Conservation (phyloP, 2,888 invertebrate species). For the Polymixis flavicincta region DNA sequence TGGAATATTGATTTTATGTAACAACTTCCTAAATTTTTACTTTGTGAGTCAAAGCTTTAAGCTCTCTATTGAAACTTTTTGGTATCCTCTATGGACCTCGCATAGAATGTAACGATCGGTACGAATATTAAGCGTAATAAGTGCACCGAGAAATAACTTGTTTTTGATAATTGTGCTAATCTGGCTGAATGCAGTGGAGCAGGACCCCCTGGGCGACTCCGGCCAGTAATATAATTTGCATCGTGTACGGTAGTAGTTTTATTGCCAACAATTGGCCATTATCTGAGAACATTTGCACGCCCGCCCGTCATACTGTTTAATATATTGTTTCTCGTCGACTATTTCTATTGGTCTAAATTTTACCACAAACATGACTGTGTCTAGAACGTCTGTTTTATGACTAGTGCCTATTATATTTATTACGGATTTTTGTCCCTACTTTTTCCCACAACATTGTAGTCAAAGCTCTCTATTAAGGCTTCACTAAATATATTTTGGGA, state of each 20-base stretch:
- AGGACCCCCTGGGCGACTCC: constrained; percentile 70
- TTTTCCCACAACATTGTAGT: constrained; percentile 18
- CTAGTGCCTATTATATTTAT: constrained; percentile 15
- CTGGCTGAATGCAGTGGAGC: constrained; percentile 70
- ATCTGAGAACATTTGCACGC: constrained; percentile 81
- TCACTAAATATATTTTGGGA: constrained; percentile 46
- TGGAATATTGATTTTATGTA: constrained; percentile 26
- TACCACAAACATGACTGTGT: constrained; percentile 26
- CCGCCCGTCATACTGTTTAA: constrained; percentile 77
- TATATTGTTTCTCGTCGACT: constrained; percentile 74
- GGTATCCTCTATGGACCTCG: not conserved
- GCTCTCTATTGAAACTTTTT: constrained; percentile 15
- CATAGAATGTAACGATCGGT: constrained; percentile 7
- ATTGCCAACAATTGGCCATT: constrained; percentile 83
- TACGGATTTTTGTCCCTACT: constrained; percentile 10
- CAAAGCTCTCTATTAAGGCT: constrained; percentile 33
- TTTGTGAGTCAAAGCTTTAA: not conserved
- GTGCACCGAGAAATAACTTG: constrained; percentile 66
- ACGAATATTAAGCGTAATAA: constrained; percentile 38
- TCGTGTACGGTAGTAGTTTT: constrained; percentile 82
- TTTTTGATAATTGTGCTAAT: constrained; percentile 78
- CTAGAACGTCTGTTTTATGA: constrained; percentile 8
- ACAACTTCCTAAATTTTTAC: not conserved
- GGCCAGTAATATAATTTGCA: constrained; percentile 81
- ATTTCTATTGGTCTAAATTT: constrained; percentile 59